Percentiles rank a stretch among this genome's conserved stretches.
Conservation (phyloP, 2,888 invertebrate species). For the Drosophila parthenogenetica region DNA sequence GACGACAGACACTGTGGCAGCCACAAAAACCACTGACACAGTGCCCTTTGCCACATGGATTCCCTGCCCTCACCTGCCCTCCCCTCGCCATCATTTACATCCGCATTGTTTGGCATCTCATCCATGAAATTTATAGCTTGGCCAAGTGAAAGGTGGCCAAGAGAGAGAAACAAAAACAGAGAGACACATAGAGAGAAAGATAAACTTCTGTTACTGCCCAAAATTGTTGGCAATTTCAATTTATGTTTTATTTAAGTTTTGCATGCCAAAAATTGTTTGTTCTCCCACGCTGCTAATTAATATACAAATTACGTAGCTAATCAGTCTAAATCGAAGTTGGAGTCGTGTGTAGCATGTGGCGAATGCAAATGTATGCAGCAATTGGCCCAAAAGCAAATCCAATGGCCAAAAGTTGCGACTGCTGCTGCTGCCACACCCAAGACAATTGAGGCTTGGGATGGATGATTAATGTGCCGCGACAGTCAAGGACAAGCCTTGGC, state of each 20-base stretch:
- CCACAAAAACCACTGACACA: slow-evolving; percentile 70
- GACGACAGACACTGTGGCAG: slow-evolving; percentile 41
- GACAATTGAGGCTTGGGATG: slow-evolving; percentile 35
- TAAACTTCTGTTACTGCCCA: not conserved
- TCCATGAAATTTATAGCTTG: slow-evolving; percentile 59
- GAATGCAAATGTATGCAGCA: slow-evolving; percentile 48
- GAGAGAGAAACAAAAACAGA: not conserved
- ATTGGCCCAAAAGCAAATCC: slow-evolving; percentile 55
- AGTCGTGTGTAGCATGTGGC: slow-evolving; percentile 38
- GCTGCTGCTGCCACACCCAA: slow-evolving; percentile 53
- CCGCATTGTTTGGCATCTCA: slow-evolving; percentile 71
- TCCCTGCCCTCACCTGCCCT: slow-evolving; percentile 22
- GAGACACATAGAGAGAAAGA: not conserved
- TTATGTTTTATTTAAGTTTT: slow-evolving; percentile 47
- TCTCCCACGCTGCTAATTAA: slow-evolving; percentile 68
- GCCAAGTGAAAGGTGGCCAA: slow-evolving; percentile 67
- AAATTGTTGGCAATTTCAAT: slow-evolving; percentile 48
- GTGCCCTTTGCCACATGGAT: slow-evolving; percentile 73
- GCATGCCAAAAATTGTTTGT: slow-evolving; percentile 39
- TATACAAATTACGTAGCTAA: slow-evolving; percentile 71
- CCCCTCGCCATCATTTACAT: slow-evolving; percentile 68
- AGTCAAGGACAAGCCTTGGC: slow-evolving; percentile 65
- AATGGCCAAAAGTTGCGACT: not conserved
- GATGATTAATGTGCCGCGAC: slow-evolving; percentile 78
- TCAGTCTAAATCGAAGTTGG: slow-evolving; percentile 30